A percentile compares a stretch with the other conserved stretches of the same genome.
Evolutionary conservation across 2,888 invertebrate genomes (phyloP).

Genomic region (Dasypolia templi): DNA sequence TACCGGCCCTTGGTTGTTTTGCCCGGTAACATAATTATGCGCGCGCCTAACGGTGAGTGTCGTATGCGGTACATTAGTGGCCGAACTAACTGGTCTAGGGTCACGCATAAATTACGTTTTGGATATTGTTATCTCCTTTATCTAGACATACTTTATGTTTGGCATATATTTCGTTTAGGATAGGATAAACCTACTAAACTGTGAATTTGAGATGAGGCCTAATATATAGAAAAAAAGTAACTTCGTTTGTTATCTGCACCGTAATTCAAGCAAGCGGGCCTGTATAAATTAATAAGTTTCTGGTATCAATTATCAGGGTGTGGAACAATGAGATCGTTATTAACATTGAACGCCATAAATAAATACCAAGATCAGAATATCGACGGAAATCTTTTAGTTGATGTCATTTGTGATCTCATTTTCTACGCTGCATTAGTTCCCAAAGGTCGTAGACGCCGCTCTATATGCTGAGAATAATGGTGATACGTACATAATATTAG

Average conservation of each 20-base stretch:
- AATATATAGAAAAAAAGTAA: neutral
- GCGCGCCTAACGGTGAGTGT: slow-evolving; percentile 44
- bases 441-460: slow-evolving; percentile 44
- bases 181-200: neutral
- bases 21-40: slow-evolving; percentile 44
- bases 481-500: slow-evolving; percentile 36
- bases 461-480: slow-evolving; percentile 36
- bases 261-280: no score
- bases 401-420: slow-evolving; percentile 64
- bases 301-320: no score
- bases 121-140: slow-evolving; percentile 46
- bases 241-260: neutral
- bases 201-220: no score
- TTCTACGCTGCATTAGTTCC: slow-evolving; percentile 53
- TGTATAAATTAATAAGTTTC: neutral
- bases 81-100: slow-evolving; percentile 29
- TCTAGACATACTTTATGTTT: neutral
- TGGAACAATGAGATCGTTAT: neutral
- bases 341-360: slow-evolving; percentile 13
- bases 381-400: slow-evolving; percentile 36
- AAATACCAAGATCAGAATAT: neutral
- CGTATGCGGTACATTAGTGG: slow-evolving; percentile 14
- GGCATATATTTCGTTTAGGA: slow-evolving; percentile 1
- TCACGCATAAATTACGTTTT: slow-evolving; percentile 30
- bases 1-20: neutral